Conservation (phyloP, 2,113 vertebrate genomes). For the Brachyistius frenatus region DNA sequence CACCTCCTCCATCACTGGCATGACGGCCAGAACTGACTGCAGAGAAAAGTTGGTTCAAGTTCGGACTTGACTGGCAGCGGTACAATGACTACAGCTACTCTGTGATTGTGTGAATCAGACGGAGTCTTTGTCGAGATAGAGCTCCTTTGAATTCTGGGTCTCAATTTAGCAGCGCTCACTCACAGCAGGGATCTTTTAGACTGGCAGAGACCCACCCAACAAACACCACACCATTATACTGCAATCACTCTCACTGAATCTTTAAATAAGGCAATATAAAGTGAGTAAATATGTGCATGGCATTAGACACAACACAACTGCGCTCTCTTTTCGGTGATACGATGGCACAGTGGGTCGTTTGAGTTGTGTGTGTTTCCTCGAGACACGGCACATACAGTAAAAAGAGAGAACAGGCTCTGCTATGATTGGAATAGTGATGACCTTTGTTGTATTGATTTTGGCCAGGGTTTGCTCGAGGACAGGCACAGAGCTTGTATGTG, state of each 20-base stretch:
- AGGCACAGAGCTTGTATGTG: slow-evolving; percentile 28
- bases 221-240: slow-evolving; percentile 49
- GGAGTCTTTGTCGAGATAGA: slow-evolving; percentile 34
- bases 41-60: slow-evolving; percentile 55
- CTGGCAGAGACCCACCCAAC: slow-evolving; percentile 46
- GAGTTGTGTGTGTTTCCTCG: slow-evolving; percentile 35
- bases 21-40: slow-evolving; percentile 17
- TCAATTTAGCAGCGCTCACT: slow-evolving; percentile 48
- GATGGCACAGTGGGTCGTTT: slow-evolving; percentile 37
- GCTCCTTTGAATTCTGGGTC: slow-evolving; percentile 55
- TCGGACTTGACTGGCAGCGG: slow-evolving; percentile 49
- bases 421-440: slow-evolving; percentile 79
- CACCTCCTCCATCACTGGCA: slow-evolving; percentile 66
- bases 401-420: slow-evolving; percentile 57
- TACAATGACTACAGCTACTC: slow-evolving; percentile 31
- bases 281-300: slow-evolving; percentile 62
- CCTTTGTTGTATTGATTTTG: slow-evolving; percentile 83
- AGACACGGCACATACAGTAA: slow-evolving; percentile 63
- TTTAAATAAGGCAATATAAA: slow-evolving; percentile 59
- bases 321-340: slow-evolving; percentile 30
- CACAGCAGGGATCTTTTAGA: slow-evolving; percentile 43
- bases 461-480: slow-evolving; percentile 56
- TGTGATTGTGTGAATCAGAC: slow-evolving; percentile 37
- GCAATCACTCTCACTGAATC: slow-evolving; percentile 16
- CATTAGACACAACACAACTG: slow-evolving; percentile 32